Percentiles rank a stretch among this genome's conserved stretches.
phyloP scores from a whole-genome alignment of 2,113 vertebrate genomes.

The Montifringilla adamsi region DNA sequence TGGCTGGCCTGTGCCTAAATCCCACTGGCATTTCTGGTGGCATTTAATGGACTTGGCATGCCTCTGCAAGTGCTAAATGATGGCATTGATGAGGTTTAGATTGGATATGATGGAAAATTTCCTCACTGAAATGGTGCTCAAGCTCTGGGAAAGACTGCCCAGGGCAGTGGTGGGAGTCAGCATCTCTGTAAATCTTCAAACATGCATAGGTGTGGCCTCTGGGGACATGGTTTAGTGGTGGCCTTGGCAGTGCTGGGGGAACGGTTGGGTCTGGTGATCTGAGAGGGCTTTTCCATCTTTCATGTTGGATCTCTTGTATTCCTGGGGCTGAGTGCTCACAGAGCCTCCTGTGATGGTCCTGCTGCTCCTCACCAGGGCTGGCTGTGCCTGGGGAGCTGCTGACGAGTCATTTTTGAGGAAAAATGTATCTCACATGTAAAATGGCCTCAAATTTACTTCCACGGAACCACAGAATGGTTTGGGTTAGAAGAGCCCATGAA shows the following conservation, averaged over 20 bases:
- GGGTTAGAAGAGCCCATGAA: background rate
- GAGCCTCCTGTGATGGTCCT: background rate
- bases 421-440: background rate
- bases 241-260: background rate
- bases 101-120: background rate
- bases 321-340: background rate
- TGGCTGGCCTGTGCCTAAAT: background rate
- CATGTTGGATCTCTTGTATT: fast-evolving
- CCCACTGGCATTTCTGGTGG: background rate
- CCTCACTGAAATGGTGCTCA: background rate
- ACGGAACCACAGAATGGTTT: background rate
- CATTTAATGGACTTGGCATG: fast-evolving
- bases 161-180: background rate
- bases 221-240: background rate
- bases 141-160: background rate
- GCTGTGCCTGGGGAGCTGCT: background rate
- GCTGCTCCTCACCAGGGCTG: background rate
- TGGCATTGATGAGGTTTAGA: background rate
- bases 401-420: background rate
- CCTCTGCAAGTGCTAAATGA: fast-evolving
- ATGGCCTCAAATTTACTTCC: background rate
- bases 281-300: background rate
- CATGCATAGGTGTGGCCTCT: background rate
- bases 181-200: background rate
- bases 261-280: background rate